Conservation (phyloP, 2,113 vertebrate species). For the Perccottus glenii region DNA sequence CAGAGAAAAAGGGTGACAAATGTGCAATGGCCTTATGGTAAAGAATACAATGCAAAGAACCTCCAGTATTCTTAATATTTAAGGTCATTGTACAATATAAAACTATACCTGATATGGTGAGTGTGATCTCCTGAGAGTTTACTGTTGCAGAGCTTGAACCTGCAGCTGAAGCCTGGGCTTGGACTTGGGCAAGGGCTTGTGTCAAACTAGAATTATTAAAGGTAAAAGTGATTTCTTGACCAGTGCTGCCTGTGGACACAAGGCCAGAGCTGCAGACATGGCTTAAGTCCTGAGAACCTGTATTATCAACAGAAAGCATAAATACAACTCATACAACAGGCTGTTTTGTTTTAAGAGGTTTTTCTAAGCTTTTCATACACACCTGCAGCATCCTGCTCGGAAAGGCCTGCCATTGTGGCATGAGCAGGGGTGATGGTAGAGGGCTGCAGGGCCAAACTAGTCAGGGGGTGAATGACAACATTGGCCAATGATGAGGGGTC, state of each 20-base stretch:
- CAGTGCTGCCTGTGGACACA: slow-evolving; percentile 78
- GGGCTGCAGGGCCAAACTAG: slow-evolving; percentile 88
- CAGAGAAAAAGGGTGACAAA: no score
- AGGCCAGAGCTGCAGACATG: slow-evolving; percentile 87
- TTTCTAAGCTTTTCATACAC: neutral
- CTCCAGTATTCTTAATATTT: no score
- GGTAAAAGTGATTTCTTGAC: slow-evolving; percentile 95
- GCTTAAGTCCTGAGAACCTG: slow-evolving; percentile 89
- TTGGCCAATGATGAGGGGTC: slow-evolving; percentile 85
- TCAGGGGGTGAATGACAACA: slow-evolving; percentile 92
- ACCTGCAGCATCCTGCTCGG: slow-evolving; percentile 86
- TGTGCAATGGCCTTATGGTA: no score
- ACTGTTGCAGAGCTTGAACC: slow-evolving; percentile 73
- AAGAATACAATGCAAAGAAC: no score
- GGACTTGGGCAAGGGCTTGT: slow-evolving; percentile 88
- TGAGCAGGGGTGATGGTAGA: slow-evolving; percentile 81
- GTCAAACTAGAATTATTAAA: slow-evolving; percentile 95
- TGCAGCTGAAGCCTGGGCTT: slow-evolving; percentile 76
- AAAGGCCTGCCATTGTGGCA: slow-evolving; percentile 84
- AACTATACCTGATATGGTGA: slow-evolving; percentile 92
- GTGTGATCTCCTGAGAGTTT: slow-evolving; percentile 92
- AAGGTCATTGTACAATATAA: neutral
- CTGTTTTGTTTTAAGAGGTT: neutral
- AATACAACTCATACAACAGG: neutral
- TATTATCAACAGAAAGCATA: slow-evolving; percentile 4